These are phyloP conservation scores for Tringa solitaria DNA, from an alignment of 2,113 vertebrate species.

Conservation along the genomic window DNA sequence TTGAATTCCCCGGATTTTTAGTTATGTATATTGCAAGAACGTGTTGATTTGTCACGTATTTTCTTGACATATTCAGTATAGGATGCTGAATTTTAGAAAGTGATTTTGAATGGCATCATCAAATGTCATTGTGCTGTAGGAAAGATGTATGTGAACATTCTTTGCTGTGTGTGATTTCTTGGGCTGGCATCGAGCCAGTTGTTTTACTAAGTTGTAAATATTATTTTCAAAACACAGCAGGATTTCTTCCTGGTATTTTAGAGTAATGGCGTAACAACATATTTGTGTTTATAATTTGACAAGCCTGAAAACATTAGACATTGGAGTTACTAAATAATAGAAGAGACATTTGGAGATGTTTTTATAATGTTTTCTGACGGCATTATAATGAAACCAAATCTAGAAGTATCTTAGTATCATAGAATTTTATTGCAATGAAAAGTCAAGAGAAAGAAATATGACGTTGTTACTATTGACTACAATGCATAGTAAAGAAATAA, in stretches of 20 bases:
- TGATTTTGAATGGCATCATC: not conserved
- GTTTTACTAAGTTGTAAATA: slow-evolving; percentile 2
- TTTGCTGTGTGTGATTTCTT: not conserved
- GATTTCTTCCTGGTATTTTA: slow-evolving; percentile 21
- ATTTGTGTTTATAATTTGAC: slow-evolving; percentile 42
- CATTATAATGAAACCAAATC: slow-evolving; percentile 40
- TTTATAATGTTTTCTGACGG: slow-evolving; percentile 39
- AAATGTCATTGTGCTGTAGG: not conserved
- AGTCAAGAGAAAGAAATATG: slow-evolving; percentile 39
- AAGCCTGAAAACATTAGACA: slow-evolving; percentile 18
- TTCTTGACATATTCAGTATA: not conserved
- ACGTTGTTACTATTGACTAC: slow-evolving; percentile 23
- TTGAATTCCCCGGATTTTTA: not conserved
- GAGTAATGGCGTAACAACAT: not conserved
- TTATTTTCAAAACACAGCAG: not conserved
- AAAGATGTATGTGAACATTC: not conserved
- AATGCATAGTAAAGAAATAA: slow-evolving; percentile 26
- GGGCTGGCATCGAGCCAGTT: not conserved
- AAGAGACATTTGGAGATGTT: slow-evolving; percentile 20
- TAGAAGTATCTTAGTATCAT: not conserved
- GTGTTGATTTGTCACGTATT: not conserved
- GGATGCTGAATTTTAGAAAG: not conserved
- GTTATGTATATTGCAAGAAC: not conserved
- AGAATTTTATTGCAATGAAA: slow-evolving; percentile 19
- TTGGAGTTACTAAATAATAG: slow-evolving; percentile 6